Evolutionary conservation across 2,888 invertebrate genomes (phyloP), one percentile per base, ranked within the genome.

Genomic region (Clunio marinus): DNA sequence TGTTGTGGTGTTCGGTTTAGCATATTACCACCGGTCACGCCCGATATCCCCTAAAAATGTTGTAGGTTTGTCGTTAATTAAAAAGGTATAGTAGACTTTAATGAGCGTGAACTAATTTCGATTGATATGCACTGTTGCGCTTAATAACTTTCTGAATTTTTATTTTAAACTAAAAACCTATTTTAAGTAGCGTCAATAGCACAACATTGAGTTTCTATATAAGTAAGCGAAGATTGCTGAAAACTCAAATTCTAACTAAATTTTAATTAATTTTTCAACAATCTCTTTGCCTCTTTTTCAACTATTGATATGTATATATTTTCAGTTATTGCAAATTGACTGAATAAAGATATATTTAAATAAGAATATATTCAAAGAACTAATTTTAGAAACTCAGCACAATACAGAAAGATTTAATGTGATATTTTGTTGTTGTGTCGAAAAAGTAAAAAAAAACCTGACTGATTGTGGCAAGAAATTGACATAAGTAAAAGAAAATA

Each of bases 1-100:
- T 91, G 75, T 91, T 91, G 73, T 91, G 90, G 69, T 88, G 88
- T 74, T 91, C 91, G 78, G 74, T 77, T 76, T 71, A 75, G 75
- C 74, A 77, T 76, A 78, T 77, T 80, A 79, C 79, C 79, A 80
- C 74, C 79, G 71, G 71, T 73, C 72, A 71, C 72, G 71, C 80
- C 82, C 81, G 68, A 71, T 71, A 82, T 84, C 84, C 81, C 82
- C 83, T 83, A 80, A 62, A 71, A 73, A 51, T 51, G 41, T 41
- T 41, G 22, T 55, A n/a, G 51, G 51, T 51, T n/a, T 15, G 15
- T n/a, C n/a, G 41, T 41, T 51, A 51, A 20, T 51, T 7, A 8
- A 32, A 5, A 59, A 32, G 10, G 32, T 27, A 7, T n/a, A 1
- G 32, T 25, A 57, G 32, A 51, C 17, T 59, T 17, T 13, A 20